Percentiles rank a stretch among this genome's conserved stretches.
Evolutionary conservation across 2,113 vertebrate species (phyloP).

Genomic region (Aldabrachelys gigantea): DNA sequence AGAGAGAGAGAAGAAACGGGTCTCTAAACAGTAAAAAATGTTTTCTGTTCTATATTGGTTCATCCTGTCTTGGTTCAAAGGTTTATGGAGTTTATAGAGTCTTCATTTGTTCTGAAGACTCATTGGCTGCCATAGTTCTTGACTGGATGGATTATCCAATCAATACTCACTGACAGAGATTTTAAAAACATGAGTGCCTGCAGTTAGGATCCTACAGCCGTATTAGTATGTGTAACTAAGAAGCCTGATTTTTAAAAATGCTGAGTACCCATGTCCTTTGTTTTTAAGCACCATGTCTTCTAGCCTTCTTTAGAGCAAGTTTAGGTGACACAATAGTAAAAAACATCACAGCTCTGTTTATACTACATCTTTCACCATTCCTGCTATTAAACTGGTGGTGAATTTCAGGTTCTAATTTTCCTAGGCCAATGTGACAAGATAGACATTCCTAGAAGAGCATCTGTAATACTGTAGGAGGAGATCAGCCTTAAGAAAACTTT

Average conservation of each 20-base stretch:
- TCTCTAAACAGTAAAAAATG: not conserved
- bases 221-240: not conserved
- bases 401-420: not conserved
- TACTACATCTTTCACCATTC: not conserved
- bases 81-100: not conserved
- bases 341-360: not conserved
- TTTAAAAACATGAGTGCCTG: not conserved
- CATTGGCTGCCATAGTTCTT: not conserved
- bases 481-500: not conserved
- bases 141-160: not conserved
- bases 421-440: not conserved
- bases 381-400: not conserved
- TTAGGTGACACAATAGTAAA: not conserved
- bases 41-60: not conserved
- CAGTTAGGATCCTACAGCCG: not conserved
- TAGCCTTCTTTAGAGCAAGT: not conserved
- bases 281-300: not conserved
- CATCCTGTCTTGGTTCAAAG: not conserved
- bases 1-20: not conserved
- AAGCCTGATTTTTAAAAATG: not conserved
- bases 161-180: not conserved
- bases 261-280: not conserved
- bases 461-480: not conserved
- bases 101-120: not conserved
- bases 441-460: not conserved